Base-by-base conservation (phyloP, 2,888 invertebrate species). In the Eudiplozoon nipponicum region DNA sequence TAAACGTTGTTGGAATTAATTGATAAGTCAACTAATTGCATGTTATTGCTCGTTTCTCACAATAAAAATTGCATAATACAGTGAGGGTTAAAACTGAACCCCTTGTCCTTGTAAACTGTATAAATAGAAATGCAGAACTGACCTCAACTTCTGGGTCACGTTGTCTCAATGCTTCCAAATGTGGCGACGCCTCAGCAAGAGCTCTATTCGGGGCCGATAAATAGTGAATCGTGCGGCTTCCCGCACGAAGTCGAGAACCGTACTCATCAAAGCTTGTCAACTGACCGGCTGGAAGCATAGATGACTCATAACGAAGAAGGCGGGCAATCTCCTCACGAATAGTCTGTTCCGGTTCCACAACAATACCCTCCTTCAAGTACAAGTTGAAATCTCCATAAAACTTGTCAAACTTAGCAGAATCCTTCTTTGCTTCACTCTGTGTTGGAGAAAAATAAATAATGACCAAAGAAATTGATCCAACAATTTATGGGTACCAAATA, bases 341-440 rank as follows among this genome's bases (percentile, higher is more conserved):
- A 3, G 66, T 54, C 47, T 73, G 69, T 53, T 72, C 74, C 35
- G 68, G 66, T 47, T 72, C 71, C 2, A 73, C 74, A 23, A 86
- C 72, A 51, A 90, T 77, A 26, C 84, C 90, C 61, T 90, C 86
- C 54, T 86, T 78, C 38, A 90, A 65, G 55, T 81, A 90, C 39
- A 84, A 59, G 1, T 74, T 74, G 54, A 84, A 86, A 51, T 84
- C 80, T 44, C 69, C 69, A 56, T 81, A 84, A 59, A 90, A 90
- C 34, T 70, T 66, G 39, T 69, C 67, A 56, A 72, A 90, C 34
- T 71, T 70, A 3, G 69, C 68, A 0, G 70, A 66, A 50, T 80
- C 71, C 53, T 84, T 84, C 45, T 68, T 70, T 17, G 78, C 66
- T 55, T 71, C 71, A 2, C 84, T 80, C 47, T 70, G 65, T 48